These are phyloP conservation scores for Platycheirus albimanus DNA, from an alignment of 2,888 invertebrate genomes.

Conservation along the genomic window DNA sequence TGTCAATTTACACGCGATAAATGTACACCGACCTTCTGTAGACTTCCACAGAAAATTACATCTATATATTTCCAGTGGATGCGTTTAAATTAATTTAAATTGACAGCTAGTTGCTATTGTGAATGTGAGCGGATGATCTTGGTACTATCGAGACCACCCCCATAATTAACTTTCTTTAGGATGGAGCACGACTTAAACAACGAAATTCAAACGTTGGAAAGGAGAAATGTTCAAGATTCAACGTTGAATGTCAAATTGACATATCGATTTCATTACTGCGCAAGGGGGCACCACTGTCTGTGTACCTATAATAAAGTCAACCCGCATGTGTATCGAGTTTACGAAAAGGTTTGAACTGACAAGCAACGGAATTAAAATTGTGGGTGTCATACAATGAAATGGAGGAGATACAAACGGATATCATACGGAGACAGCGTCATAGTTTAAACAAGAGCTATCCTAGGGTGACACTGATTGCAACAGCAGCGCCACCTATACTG, in stretches of 20 bases:
- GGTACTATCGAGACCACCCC: conserved; percentile 47
- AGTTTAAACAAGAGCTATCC: conserved; percentile 35
- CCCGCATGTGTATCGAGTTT: conserved; percentile 5
- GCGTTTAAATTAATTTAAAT: conserved; percentile 48
- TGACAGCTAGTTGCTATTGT: conserved; percentile 45
- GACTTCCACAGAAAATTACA: neutral
- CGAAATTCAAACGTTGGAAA: neutral
- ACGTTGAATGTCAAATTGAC: conserved; percentile 57
- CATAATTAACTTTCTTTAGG: conserved; percentile 40
- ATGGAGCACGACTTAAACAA: neutral
- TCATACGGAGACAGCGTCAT: neutral
- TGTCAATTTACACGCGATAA: conserved; percentile 44
- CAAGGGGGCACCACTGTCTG: no score
- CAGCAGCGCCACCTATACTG: conserved; percentile 32
- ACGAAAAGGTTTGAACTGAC: conserved; percentile 42
- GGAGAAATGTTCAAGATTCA: conserved; percentile 52
- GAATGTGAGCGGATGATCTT: conserved; percentile 37
- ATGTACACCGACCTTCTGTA: conserved; percentile 58
- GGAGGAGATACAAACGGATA: conserved; percentile 16
- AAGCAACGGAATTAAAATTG: conserved; percentile 36
- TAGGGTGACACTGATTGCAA: conserved; percentile 51
- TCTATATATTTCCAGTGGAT: conserved; percentile 25
- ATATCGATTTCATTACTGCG: conserved; percentile 48
- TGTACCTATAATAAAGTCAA: no score
- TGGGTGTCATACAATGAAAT: conserved; percentile 49